Conservation (phyloP, 1,140 invertebrate genomes). For the Neodiprion lecontei region DNA sequence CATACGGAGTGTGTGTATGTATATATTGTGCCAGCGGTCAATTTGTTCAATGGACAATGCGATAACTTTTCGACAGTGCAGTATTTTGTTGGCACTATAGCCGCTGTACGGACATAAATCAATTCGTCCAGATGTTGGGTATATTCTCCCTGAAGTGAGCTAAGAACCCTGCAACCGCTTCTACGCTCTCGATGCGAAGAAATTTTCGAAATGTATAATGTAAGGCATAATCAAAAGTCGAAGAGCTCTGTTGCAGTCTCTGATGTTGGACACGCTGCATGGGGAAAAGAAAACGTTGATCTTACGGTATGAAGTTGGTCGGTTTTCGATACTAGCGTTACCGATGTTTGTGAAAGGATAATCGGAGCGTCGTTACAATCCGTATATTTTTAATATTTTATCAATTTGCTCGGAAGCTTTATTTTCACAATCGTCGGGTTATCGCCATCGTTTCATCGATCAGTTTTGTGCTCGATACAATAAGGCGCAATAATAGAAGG, state of each 20-base stretch:
- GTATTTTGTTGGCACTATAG: conserved; percentile 34
- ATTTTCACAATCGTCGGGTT: neutral
- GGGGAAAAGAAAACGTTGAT: no score
- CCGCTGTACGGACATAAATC: conserved; percentile 38
- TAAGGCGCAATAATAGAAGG: conserved; percentile 11
- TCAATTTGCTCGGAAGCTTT: neutral
- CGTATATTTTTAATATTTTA: no score
- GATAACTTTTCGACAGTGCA: conserved; percentile 35
- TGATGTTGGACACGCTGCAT: no score
- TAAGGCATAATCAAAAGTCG: no score
- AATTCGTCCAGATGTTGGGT: conserved; percentile 38
- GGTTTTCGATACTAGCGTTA: no score
- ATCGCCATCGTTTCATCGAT: neutral
- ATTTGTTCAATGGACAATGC: conserved; percentile 49
- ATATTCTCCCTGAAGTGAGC: conserved; percentile 9
- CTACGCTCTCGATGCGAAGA: no score
- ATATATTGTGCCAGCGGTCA: conserved; percentile 33
- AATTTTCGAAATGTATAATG: no score
- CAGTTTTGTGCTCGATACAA: neutral
- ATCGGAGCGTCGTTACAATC: no score
- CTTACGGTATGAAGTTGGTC: no score
- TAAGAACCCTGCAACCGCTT: no score
- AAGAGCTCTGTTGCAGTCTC: no score
- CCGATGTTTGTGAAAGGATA: no score
- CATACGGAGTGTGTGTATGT: neutral